Base-by-base conservation (phyloP, 2,888 invertebrate genomes). In the Candidula unifasciata region DNA sequence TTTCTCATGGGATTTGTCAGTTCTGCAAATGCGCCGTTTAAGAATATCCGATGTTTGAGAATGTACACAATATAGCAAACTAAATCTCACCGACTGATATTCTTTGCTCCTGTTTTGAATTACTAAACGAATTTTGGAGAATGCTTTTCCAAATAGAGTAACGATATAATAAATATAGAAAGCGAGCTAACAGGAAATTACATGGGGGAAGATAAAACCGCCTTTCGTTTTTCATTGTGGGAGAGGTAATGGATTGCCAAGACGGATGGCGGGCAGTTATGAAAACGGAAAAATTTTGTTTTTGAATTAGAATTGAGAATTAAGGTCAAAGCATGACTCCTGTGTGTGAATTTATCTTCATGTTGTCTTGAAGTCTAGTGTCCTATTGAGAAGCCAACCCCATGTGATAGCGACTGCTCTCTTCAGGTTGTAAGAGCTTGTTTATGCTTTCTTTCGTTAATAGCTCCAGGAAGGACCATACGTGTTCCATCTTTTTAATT, bases 401-500 rank as follows among this genome's bases (percentile, higher is more conserved):
- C 74, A 52, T 52, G 18, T 74, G 74, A 52, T 27, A 52, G 52
- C 52, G 44, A 30, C 44, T 52, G 52, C 18, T 27, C 16, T 52
- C n/a, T 74, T 52, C 52, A 27, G 2, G 52, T 27, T 74, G 52
- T 52, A 74, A 6, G 27, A 27, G 27, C 52, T 27, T 27, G 21
- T 74, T 52, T 52, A 74, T 74, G 52, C 24, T 74, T 27, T 52
- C 35, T 52, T 52, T 52, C 3, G 74, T 52, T 74, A 74, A 74
- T 52, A 52, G 52, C 52, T 24, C 13, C 74, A 27, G 27, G 52
- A 27, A n/a, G 2, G 52, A 24, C 52, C 74, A 52, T 27, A 18
- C 52, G 52, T 74, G 52, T 52, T 74, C 44, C 74, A 52, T 74
- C 52, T 44, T n/a, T 74, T 74, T 74, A 52, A 74, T 74, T 52